A percentile compares a stretch with the other conserved stretches of the same genome.
These are phyloP conservation scores for Xyrichtys novacula DNA, from an alignment of 2,797 vertebrate species.

Conservation along the genomic window DNA sequence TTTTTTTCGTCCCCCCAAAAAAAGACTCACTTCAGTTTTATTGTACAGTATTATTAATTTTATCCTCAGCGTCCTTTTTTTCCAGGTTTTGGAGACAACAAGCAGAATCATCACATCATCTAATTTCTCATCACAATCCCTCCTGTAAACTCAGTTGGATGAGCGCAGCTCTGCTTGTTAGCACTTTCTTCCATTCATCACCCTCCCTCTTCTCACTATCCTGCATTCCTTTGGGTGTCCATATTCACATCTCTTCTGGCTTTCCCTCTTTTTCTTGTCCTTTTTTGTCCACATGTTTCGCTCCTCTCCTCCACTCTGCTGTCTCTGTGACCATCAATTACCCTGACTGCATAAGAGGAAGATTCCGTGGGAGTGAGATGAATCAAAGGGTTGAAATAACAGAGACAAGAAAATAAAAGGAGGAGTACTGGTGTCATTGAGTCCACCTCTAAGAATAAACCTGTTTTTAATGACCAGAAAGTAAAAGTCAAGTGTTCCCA, in stretches of 20 bases:
- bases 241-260: conserved; percentile 14
- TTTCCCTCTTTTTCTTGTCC: conserved; percentile 16
- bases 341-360: conserved; percentile 22
- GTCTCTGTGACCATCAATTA: conserved; percentile 27
- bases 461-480: background rate
- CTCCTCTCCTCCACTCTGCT: conserved; percentile 8
- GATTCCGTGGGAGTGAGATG: conserved; percentile 6
- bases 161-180: conserved; percentile 26
- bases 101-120: background rate
- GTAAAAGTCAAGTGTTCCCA: background rate
- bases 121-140: background rate
- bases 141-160: conserved; percentile 1
- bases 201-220: background rate
- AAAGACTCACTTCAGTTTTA: background rate
- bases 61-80: no score
- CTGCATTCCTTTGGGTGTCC: conserved; percentile 14
- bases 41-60: background rate
- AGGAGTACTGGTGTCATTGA: background rate
- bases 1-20: no score
- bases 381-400: conserved; percentile 2
- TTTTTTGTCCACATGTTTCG: conserved; percentile 40
- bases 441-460: conserved; percentile 2
- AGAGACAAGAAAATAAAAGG: conserved; percentile 7
- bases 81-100: background rate
- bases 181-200: conserved; percentile 25